These are phyloP conservation scores for Spongia lamella DNA, from an alignment of 37 sponge, comb jelly and placozoan genomes.

Conservation along the genomic window DNA sequence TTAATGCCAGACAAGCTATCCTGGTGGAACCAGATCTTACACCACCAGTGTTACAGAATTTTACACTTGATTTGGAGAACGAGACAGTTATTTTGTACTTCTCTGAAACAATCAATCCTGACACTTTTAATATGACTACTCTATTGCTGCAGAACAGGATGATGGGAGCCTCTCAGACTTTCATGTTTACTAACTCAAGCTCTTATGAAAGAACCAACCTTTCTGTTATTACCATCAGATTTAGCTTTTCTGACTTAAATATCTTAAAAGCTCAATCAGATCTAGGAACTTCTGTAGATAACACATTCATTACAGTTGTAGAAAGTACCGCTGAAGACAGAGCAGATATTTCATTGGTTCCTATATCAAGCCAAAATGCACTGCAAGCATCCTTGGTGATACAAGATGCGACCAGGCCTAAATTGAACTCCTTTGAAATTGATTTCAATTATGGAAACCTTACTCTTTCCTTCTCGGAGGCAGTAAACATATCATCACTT, in stretches of 20 bases:
- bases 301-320: conserved; percentile 72
- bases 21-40: conserved; percentile 66
- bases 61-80: conserved; percentile 54
- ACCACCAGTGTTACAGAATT: conserved; percentile 48
- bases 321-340: conserved; percentile 65
- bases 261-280: conserved; percentile 55
- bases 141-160: conserved; percentile 66
- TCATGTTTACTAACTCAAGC: conserved; percentile 59
- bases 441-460: conserved; percentile 66
- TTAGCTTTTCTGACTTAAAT: conserved; percentile 76
- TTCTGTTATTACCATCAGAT: conserved; percentile 47
- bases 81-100: conserved; percentile 61
- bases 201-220: conserved; percentile 44
- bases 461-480: conserved; percentile 85
- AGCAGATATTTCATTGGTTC: conserved; percentile 55
- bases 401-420: conserved; percentile 58
- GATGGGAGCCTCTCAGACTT: not conserved
- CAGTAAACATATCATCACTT: conserved; percentile 76
- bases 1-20: conserved; percentile 36
- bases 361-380: conserved; percentile 45
- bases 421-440: conserved; percentile 58
- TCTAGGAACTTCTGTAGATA: conserved; percentile 52
- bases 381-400: conserved; percentile 27
- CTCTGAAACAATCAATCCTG: conserved; percentile 82
- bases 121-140: conserved; percentile 71